Evolutionary conservation across 2,113 vertebrate species (phyloP), one percentile per base, ranked within the genome.

Genomic region (Gila orcuttii): DNA sequence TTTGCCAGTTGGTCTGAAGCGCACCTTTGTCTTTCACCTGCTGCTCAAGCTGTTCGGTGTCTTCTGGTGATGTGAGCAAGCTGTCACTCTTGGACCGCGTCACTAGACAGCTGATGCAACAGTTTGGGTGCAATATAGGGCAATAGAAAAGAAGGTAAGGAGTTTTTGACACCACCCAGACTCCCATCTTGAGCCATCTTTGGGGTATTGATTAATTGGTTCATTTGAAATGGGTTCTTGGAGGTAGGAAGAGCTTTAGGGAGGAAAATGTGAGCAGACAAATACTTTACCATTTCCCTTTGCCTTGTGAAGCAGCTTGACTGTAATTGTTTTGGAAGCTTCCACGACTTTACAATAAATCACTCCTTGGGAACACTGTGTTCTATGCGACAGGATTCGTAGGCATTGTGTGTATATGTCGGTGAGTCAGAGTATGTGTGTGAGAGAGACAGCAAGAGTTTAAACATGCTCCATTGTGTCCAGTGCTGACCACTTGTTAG

Each of bases 321-420:
- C 87, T 90, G 85, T 93, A 93, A 93, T 94, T 94, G 92, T 94
- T 92, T 91, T 91, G 92, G 93, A 93, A 92, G 92, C 86, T 39
- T 92, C 91, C 89, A 91, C 90, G 80, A 69, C 90, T 84, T 91
- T 90, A 91, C 87, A 93, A 93, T 95, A 91, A 95, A 93, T 93
- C 91, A 91, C 92, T 91, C 87, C 85, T 89, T 87, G 89, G 90
- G 92, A 93, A 93, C 93, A 92, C 86, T 39, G 84, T 93, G 93
- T 94, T 93, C 93, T 90, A 69, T 80, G 68, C 85, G 86, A 82
- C 87, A 90, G 89, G 89, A 92, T 71, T 75, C 47, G 88, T 87
- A 90, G 82, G 87, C 79, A 47, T 73, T 90, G 88, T 47, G 64
- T 59, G 47, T 55, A 50, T 69, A 69, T 79, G 80, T 86, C 66